Percentiles rank a stretch among this genome's conserved stretches.
Conservation (phyloP, 2,113 vertebrate species). For the Heteronetta atricapilla region DNA sequence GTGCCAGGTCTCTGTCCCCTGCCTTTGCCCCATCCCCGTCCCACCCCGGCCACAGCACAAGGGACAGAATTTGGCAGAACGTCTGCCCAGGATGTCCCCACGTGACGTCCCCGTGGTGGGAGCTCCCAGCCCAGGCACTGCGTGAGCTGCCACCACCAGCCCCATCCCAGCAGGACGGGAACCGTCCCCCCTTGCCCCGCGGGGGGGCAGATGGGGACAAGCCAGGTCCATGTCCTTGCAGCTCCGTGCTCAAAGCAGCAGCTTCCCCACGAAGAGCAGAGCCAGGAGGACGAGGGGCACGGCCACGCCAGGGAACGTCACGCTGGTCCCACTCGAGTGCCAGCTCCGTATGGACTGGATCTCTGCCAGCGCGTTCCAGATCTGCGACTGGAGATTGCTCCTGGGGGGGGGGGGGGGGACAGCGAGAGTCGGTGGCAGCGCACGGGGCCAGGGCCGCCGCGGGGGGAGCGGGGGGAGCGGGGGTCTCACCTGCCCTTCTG, state of each 20-base stretch:
- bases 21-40: rapidly evolving
- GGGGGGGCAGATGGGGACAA: too few species aligned
- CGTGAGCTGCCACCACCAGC: background rate
- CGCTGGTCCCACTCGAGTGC: rapidly evolving
- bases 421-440: background rate
- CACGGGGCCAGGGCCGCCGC: rapidly evolving
- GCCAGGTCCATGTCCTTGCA: rapidly evolving
- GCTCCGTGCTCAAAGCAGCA: background rate
- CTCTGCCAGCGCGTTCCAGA: background rate
- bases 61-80: background rate
- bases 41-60: too few species aligned
- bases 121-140: background rate
- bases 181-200: rapidly evolving
- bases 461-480: rapidly evolving
- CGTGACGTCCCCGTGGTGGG: too few species aligned
- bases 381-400: background rate
- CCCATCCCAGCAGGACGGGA: rapidly evolving
- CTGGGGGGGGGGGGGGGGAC: background rate
- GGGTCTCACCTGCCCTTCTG: background rate
- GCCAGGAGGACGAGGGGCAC: rapidly evolving
- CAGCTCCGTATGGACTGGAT: background rate
- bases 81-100: rapidly evolving
- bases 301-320: rapidly evolving
- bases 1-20: background rate
- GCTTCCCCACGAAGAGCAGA: background rate